phyloP scores from a whole-genome alignment of 2,888 invertebrate species.

The Eristalis tenax region DNA sequence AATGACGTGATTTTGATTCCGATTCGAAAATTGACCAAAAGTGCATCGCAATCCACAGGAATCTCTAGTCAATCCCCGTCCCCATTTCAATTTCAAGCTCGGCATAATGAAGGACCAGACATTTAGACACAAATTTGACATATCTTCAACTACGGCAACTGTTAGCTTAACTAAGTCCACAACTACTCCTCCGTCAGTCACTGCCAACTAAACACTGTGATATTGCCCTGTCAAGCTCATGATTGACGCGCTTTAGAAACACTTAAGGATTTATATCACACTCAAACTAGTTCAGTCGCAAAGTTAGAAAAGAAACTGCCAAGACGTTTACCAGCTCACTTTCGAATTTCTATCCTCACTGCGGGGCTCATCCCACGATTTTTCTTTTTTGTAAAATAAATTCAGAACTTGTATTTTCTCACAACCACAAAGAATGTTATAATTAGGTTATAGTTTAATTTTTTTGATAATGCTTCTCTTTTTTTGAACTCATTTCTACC shows the following conservation, averaged over 20 bases:
- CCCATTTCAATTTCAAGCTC: too few species aligned
- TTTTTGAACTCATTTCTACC: not conserved
- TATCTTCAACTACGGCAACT: too few species aligned
- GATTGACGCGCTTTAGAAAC: not conserved
- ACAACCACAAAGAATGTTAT: slow-evolving; percentile 4
- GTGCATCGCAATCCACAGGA: too few species aligned
- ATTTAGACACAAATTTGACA: too few species aligned
- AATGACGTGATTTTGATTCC: too few species aligned
- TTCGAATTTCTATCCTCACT: not conserved
- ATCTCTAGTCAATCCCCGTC: too few species aligned
- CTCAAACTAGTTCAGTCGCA: not conserved
- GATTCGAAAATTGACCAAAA: too few species aligned
- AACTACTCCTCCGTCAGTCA: not conserved
- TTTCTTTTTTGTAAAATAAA: slow-evolving; percentile 8
- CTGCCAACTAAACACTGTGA: not conserved
- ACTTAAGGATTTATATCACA: not conserved
- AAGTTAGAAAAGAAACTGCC: slow-evolving; percentile 25
- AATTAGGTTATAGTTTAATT: not conserved
- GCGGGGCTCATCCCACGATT: too few species aligned
- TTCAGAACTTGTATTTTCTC: not conserved
- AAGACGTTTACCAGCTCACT: slow-evolving; percentile 38
- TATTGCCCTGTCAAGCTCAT: not conserved
- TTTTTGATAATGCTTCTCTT: not conserved
- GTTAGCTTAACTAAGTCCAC: not conserved
- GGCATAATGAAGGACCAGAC: too few species aligned